Percentiles rank a stretch among this genome's conserved stretches.
These are phyloP conservation scores for Calvadosia cruxmelitensis DNA, from an alignment of 30 jellyfish, hydroid and myxozoan species.

Conservation along the genomic window DNA sequence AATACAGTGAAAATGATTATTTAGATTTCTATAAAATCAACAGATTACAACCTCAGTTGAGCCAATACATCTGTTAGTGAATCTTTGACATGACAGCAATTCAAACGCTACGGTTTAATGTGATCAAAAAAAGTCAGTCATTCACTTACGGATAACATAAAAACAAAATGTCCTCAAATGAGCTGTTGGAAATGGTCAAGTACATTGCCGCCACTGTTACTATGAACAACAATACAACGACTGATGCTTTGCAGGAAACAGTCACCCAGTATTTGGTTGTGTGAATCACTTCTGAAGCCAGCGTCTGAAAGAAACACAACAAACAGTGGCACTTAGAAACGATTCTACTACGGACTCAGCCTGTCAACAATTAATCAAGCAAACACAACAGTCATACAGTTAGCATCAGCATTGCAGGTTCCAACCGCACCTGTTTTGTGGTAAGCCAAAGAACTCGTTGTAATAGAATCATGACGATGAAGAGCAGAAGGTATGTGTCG, in stretches of 20 bases:
- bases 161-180: slow-evolving; percentile 80
- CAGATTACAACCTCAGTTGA: no score
- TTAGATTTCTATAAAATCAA: no score
- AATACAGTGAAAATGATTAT: no score
- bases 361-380: not conserved
- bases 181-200: slow-evolving; percentile 55
- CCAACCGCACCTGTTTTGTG: slow-evolving; percentile 44
- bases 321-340: no score
- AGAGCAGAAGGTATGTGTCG: slow-evolving; percentile 54
- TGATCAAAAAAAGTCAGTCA: no score
- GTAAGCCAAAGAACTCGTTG: slow-evolving; percentile 74
- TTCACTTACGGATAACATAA: slow-evolving; percentile 90
- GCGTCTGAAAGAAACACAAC: slow-evolving; percentile 30
- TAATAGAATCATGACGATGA: slow-evolving; percentile 38
- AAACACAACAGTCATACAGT: not conserved
- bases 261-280: slow-evolving; percentile 71
- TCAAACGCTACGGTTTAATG: no score
- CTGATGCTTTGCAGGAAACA: slow-evolving; percentile 36
- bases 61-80: no score
- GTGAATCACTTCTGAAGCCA: slow-evolving; percentile 85
- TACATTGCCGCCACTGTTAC: slow-evolving; percentile 48
- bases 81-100: no score
- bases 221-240: slow-evolving; percentile 22
- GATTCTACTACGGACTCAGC: not conserved
- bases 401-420: no score